These are phyloP conservation scores for Tenualosa thibaudeaui DNA, from an alignment of 2,797 vertebrate species.

Conservation along the genomic window DNA sequence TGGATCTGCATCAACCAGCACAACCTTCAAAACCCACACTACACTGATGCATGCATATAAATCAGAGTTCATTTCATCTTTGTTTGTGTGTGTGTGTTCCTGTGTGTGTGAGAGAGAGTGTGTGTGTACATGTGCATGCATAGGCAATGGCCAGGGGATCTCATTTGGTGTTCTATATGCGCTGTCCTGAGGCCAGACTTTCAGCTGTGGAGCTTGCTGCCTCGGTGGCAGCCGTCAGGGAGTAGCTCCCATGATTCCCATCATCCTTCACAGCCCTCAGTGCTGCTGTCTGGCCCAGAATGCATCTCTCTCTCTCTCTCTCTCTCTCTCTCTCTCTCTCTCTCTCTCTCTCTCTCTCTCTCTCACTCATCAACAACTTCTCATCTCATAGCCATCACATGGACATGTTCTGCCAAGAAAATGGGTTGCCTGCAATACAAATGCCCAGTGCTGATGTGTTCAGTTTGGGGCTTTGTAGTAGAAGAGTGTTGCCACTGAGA, in stretches of 20 bases:
- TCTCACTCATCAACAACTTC: neutral
- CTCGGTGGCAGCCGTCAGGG: conserved; percentile 43
- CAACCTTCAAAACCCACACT: neutral
- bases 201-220: conserved; percentile 39
- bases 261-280: neutral
- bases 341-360: neutral
- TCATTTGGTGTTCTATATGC: conserved; percentile 54
- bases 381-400: neutral
- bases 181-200: conserved; percentile 41
- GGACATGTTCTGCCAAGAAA: neutral
- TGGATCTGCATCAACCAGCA: neutral
- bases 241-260: conserved; percentile 18
- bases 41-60: neutral
- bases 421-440: conserved; percentile 7
- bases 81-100: neutral
- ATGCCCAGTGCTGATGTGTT: neutral
- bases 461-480: neutral
- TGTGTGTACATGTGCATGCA: conserved; percentile 35
- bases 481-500: neutral
- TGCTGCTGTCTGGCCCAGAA: neutral
- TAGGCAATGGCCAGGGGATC: conserved; percentile 46
- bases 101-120: conserved; percentile 28
- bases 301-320: neutral
- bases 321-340: neutral
- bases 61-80: conserved; percentile 11